Base-by-base conservation (phyloP, 1,140 invertebrate species). In the Orchestia grillus region DNA sequence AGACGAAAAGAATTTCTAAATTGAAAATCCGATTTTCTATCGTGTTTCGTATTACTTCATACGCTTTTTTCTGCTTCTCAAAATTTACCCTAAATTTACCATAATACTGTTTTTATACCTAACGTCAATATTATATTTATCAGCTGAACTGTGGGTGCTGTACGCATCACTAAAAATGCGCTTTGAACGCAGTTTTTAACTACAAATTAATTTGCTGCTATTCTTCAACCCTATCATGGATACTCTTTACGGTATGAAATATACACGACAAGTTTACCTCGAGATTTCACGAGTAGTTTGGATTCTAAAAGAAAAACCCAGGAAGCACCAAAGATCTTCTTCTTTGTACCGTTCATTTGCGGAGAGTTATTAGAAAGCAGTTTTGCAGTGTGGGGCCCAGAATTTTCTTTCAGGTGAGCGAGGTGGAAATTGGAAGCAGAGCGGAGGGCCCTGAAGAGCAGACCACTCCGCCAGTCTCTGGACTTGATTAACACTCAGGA, bases 401-500 rank as follows among this genome's bases (percentile, higher is more conserved):
- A 77, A 77, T 77, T 77, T 77, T 77, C 62, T 77, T 77, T 23
- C 28, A 23, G 62, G 62, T 36, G 62, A 77, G 62, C 62, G 62
- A 77, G 62, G 62, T 19, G 62, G 36, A 77, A 77, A 77, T 77
- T 77, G 62, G 62, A 77, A 77, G 62, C 62, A 77, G 15, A 77
- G 62, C 62, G 28, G 15, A 77, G 62, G 36, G 62, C 11, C 62
- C 28, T 77, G 62, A 36, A 77, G 62, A 77, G 62, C 11, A 77
- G 36, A 77, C 11, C 62, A 36, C 62, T 77, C 62, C 62, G 41
- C 43, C 41, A 42, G 88, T 44, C 88, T 90, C 36, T 90, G 43
- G 88, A 90, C 88, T 90, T 90, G 88, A 90, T 90, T 90, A 90
- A 90, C 88, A 90, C 88, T 90, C 43, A 44, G 88, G 43, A 90